Evolutionary conservation across 2,797 vertebrate genomes (phyloP).

Genomic region (Sus cebifrons): DNA sequence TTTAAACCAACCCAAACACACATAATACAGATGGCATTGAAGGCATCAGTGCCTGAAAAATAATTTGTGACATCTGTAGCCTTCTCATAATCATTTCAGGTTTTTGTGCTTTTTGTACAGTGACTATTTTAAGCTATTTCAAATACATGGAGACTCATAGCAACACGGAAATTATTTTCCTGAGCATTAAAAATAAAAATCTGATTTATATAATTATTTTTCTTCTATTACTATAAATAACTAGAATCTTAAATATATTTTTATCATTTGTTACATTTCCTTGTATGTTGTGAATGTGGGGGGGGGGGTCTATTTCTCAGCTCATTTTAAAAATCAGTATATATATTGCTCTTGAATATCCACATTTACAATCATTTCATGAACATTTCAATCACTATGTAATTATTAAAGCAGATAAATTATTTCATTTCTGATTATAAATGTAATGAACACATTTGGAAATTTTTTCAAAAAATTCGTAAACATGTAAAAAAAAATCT

Average conservation of each 20-base stretch:
- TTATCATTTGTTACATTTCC: not conserved
- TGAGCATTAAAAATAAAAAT: constrained; percentile 55
- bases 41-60: constrained; percentile 76
- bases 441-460: not conserved
- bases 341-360: not conserved
- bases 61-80: constrained; percentile 83
- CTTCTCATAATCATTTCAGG: constrained; percentile 58
- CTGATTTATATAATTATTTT: not conserved
- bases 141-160: constrained; percentile 30
- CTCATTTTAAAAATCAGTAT: not conserved
- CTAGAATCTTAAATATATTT: not conserved
- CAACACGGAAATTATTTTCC: constrained; percentile 56
- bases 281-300: not conserved
- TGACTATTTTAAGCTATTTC: constrained; percentile 68
- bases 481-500: not conserved
- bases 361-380: constrained; percentile 20
- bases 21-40: constrained; percentile 70
- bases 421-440: not conserved
- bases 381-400: not conserved
- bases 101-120: constrained; percentile 63
- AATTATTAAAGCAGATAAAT: not conserved
- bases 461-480: not conserved
- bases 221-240: constrained; percentile 39
- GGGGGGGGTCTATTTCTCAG: not conserved
- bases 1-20: constrained; percentile 77